Conservation (phyloP, 2,113 vertebrate species). For the Cyanoramphus novaezelandiae region DNA sequence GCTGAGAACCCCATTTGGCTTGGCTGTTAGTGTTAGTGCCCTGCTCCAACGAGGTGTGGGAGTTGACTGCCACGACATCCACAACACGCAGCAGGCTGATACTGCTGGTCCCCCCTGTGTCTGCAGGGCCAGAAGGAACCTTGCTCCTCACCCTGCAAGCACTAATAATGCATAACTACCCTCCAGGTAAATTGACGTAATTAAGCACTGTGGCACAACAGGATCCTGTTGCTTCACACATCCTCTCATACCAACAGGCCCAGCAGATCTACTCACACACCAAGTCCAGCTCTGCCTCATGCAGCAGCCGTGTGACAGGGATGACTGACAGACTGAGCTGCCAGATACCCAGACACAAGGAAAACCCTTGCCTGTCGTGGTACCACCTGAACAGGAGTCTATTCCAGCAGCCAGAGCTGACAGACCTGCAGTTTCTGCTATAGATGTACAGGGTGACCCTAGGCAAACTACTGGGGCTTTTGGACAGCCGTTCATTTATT, state of each 20-base stretch:
- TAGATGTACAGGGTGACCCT: not conserved
- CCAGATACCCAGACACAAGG: not conserved
- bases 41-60: not conserved
- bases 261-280: accelerated
- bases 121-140: not conserved
- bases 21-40: accelerated
- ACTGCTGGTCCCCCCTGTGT: not conserved
- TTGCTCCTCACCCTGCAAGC: accelerated
- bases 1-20: not conserved
- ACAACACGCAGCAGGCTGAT: not conserved
- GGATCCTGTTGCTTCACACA: not conserved
- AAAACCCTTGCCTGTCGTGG: not conserved
- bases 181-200: not conserved
- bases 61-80: not conserved
- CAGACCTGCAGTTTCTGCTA: not conserved
- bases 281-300: accelerated
- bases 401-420: not conserved
- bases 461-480: not conserved
- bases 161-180: accelerated
- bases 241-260: not conserved
- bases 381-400: not conserved
- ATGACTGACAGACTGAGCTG: accelerated
- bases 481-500: not conserved
- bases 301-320: not conserved
- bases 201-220: not conserved